These are phyloP conservation scores for Plusia festucae DNA, from an alignment of 2,888 invertebrate genomes.

Conservation along the genomic window DNA sequence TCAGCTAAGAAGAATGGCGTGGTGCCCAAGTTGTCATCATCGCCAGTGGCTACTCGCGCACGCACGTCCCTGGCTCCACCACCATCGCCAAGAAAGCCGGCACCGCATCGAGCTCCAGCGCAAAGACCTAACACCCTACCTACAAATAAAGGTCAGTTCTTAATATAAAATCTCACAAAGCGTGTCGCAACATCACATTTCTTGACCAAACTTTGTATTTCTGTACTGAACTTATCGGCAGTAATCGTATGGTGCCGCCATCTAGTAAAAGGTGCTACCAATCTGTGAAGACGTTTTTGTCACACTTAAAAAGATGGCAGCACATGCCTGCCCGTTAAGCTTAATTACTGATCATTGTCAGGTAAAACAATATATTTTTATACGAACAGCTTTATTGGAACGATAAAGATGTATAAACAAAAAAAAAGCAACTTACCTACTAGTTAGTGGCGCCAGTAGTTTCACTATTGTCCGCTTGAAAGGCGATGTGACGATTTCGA, in stretches of 20 bases:
- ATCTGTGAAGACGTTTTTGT: neutral
- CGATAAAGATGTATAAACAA: too few relatives aligned
- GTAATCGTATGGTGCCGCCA: slow-evolving; percentile 40
- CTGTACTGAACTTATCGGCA: neutral
- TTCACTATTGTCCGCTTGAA: neutral
- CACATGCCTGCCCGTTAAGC: neutral
- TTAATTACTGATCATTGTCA: neutral
- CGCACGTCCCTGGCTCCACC: slow-evolving; percentile 81
- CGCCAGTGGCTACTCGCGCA: slow-evolving; percentile 82
- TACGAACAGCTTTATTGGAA: too few relatives aligned
- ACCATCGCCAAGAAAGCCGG: slow-evolving; percentile 82
- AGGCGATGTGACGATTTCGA: neutral
- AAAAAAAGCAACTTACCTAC: neutral
- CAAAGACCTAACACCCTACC: slow-evolving; percentile 84
- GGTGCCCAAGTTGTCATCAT: slow-evolving; percentile 83
- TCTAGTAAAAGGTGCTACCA: slow-evolving; percentile 25
- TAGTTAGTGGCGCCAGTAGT: neutral
- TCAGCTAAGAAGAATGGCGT: slow-evolving; percentile 87
- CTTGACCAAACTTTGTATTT: slow-evolving; percentile 1
- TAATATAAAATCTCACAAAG: neutral
- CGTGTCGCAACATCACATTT: neutral
- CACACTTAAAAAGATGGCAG: neutral
- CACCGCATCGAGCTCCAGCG: slow-evolving; percentile 76
- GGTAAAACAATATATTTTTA: too few relatives aligned
- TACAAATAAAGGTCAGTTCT: slow-evolving; percentile 78